A percentile compares a stretch with the other conserved stretches of the same genome.
phyloP scores from a whole-genome alignment of 2,113 vertebrate species.

The Setophaga kirtlandii region DNA sequence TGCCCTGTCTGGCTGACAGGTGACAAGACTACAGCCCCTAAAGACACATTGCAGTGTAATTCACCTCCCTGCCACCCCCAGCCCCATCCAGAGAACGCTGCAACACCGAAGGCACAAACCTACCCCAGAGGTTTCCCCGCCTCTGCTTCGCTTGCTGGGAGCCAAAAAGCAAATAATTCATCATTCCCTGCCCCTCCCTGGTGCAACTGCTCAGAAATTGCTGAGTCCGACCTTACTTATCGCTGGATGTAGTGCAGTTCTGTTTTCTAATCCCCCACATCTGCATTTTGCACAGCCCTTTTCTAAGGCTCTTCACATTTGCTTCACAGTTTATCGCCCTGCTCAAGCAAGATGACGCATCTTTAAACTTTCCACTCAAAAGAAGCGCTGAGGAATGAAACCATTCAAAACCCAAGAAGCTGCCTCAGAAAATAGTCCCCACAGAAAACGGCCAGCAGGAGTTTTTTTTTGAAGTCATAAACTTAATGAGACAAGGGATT shows the following conservation, averaged over 20 bases:
- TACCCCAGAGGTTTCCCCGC: neutral
- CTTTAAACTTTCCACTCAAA: slow-evolving; percentile 55
- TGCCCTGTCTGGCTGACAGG: neutral
- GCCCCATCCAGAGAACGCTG: neutral
- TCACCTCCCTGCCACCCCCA: neutral
- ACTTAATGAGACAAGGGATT: slow-evolving; percentile 17
- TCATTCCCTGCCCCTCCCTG: neutral
- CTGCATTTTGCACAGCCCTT: slow-evolving; percentile 52
- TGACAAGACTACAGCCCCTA: neutral
- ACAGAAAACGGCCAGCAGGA: neutral
- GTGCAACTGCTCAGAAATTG: slow-evolving; percentile 43
- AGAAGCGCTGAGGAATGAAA: slow-evolving; percentile 45
- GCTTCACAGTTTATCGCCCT: slow-evolving; percentile 32
- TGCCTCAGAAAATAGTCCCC: neutral
- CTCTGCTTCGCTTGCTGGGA: neutral
- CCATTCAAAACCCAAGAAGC: slow-evolving; percentile 22
- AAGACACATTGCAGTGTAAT: neutral
- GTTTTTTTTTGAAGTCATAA: slow-evolving; percentile 13
- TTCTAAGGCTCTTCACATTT: slow-evolving; percentile 53
- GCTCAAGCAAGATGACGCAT: slow-evolving; percentile 48
- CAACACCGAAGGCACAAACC: neutral
- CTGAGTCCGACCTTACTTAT: slow-evolving; percentile 50
- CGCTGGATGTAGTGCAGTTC: slow-evolving; percentile 29
- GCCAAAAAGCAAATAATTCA: neutral
- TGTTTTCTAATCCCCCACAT: slow-evolving; percentile 58